phyloP scores from a whole-genome alignment of 2,888 invertebrate genomes.

The Oscheius onirici region DNA sequence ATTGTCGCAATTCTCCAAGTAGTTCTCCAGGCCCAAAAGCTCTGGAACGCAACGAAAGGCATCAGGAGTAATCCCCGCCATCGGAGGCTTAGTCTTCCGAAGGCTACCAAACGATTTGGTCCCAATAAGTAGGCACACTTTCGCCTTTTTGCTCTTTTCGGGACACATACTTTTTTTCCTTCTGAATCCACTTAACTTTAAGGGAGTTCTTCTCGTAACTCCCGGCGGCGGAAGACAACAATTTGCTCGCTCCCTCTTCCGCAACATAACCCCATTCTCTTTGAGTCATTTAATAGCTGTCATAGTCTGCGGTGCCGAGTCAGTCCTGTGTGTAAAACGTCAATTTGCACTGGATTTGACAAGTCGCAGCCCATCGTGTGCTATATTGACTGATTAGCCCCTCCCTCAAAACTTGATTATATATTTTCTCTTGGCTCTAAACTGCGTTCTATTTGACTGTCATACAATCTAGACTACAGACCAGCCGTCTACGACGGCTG shows the following conservation, averaged over 20 bases:
- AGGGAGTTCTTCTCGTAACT: background rate
- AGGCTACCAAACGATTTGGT: background rate
- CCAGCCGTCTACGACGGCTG: no score
- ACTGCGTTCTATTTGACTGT: no score
- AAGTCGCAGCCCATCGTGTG: constrained; percentile 17
- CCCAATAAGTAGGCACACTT: constrained; percentile 10
- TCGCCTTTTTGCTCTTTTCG: constrained; percentile 1
- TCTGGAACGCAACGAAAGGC: background rate
- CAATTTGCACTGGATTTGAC: constrained; percentile 20
- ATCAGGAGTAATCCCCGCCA: constrained; percentile 21
- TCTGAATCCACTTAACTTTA: background rate
- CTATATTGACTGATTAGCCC: constrained; percentile 20
- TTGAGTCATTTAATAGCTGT: constrained; percentile 14
- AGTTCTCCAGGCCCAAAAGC: background rate
- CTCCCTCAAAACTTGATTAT: background rate
- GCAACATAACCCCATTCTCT: background rate
- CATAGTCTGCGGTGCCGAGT: constrained; percentile 19
- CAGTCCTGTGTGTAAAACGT: constrained; percentile 25
- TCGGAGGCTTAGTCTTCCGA: constrained; percentile 12
- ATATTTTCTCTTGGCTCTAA: background rate
- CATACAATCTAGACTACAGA: no score
- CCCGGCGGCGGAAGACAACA: background rate
- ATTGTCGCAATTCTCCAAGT: background rate
- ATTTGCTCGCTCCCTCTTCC: background rate
- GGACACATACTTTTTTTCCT: background rate